Percentiles rank a stretch among this genome's conserved stretches.
Conservation (phyloP, 2,113 vertebrate species). For the Geothlypis trichas region DNA sequence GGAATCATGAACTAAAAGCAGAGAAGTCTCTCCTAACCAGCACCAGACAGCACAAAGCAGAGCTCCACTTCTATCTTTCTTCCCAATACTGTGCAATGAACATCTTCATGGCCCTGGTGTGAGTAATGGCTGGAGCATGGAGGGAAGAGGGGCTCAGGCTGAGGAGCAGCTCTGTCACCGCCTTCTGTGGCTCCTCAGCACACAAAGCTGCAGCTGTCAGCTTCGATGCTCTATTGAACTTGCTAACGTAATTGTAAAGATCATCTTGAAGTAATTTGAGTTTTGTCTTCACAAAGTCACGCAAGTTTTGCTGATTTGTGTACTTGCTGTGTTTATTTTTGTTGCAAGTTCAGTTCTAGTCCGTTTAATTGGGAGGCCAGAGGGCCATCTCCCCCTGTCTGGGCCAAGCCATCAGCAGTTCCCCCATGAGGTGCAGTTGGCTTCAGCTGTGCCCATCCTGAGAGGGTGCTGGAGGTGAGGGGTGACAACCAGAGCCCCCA, state of each 20-base stretch:
- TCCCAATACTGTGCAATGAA: neutral
- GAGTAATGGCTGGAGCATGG: neutral
- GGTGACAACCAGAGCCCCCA: neutral
- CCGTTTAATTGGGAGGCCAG: conserved; percentile 45
- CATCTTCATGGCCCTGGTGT: neutral
- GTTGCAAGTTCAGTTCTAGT: conserved; percentile 63
- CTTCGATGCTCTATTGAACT: conserved; percentile 57
- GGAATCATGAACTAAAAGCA: neutral
- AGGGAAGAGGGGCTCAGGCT: neutral
- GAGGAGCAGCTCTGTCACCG: neutral
- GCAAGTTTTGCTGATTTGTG: conserved; percentile 59
- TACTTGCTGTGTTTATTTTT: conserved; percentile 60
- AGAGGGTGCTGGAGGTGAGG: fast-evolving
- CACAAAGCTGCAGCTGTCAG: conserved; percentile 40
- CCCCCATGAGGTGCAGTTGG: neutral
- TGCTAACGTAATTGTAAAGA: conserved; percentile 43
- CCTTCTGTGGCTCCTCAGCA: neutral
- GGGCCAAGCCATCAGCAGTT: neutral
- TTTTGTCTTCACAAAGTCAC: conserved; percentile 51
- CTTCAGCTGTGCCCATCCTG: neutral
- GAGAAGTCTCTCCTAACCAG: neutral
- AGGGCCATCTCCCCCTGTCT: neutral
- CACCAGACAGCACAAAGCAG: neutral
- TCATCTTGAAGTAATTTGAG: conserved; percentile 66
- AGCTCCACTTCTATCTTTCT: neutral